Evolutionary conservation across 1,140 invertebrate genomes (phyloP).

Genomic region (Melitaea cinxia): DNA sequence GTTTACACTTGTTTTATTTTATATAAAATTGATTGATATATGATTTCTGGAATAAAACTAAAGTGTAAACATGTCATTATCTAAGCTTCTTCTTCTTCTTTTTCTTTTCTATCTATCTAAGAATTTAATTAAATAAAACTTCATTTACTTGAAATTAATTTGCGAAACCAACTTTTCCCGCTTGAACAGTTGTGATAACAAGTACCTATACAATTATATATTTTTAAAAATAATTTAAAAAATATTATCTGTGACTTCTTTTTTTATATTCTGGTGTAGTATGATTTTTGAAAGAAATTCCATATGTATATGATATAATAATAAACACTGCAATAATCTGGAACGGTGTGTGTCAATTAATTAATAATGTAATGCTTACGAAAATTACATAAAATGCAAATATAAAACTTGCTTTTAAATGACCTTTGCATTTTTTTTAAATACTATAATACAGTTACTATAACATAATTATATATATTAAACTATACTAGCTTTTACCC

Average conservation of each 20-base stretch:
- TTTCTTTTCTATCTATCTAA: no score
- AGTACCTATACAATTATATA: constrained; percentile 16
- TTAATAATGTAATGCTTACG: constrained; percentile 18
- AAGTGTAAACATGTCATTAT: no score
- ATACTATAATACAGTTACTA: no score
- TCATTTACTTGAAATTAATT: neutral
- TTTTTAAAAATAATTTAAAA: constrained; percentile 13
- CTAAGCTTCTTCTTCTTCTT: no score
- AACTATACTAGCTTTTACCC: no score
- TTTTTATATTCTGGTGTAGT: constrained; percentile 6
- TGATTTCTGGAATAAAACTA: neutral
- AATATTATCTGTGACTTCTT: neutral
- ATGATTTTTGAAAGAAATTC: constrained; percentile 1
- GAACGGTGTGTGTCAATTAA: constrained; percentile 37
- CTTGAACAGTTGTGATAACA: constrained; percentile 15
- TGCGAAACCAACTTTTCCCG: constrained; percentile 4
- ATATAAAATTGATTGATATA: neutral
- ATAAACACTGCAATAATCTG: constrained; percentile 28
- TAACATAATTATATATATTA: no score
- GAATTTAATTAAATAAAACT: neutral
- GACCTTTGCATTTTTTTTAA: constrained; percentile 16
- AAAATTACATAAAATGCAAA: constrained; percentile 27
- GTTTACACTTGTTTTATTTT: neutral
- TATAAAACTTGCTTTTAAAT: constrained; percentile 25
- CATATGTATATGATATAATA: constrained; percentile 14